A percentile compares a stretch with the other conserved stretches of the same genome.
Conservation (phyloP, 2,797 vertebrate genomes). For the Podarcis lilfordi region DNA sequence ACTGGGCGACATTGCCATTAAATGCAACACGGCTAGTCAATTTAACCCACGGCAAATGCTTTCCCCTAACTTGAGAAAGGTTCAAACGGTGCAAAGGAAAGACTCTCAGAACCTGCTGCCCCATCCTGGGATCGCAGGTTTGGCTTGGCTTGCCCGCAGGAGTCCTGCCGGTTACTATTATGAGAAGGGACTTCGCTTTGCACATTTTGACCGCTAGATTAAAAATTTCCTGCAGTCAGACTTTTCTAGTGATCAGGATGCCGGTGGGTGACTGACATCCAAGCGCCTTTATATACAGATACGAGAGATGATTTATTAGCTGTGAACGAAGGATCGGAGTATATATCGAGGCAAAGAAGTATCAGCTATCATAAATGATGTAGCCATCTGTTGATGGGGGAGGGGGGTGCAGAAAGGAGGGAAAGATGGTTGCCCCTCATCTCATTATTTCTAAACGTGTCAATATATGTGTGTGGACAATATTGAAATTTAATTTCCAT, state of each 20-base stretch:
- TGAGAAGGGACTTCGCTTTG: background rate
- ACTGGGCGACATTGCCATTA: background rate
- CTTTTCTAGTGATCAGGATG: background rate
- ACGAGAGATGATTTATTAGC: conserved; percentile 36
- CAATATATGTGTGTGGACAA: background rate
- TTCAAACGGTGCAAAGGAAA: background rate
- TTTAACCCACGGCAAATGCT: background rate
- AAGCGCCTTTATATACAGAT: background rate
- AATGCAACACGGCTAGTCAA: background rate
- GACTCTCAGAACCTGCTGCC: no score
- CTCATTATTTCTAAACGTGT: background rate
- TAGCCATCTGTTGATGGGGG: conserved; percentile 15
- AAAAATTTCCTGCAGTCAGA: conserved; percentile 15
- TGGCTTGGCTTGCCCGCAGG: no score
- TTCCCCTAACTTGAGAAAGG: background rate
- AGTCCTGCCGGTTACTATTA: background rate
- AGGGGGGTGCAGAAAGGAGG: background rate
- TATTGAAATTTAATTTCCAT: background rate
- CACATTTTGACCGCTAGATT: background rate
- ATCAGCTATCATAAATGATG: conserved; percentile 29
- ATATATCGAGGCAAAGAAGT: conserved; percentile 4
- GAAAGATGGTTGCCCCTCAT: background rate
- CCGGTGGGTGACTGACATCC: background rate
- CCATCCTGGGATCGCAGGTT: background rate
- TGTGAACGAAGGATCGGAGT: conserved; percentile 15